Evolutionary conservation across 1,140 invertebrate species (phyloP).

Genomic region (Theocolax elegans): DNA sequence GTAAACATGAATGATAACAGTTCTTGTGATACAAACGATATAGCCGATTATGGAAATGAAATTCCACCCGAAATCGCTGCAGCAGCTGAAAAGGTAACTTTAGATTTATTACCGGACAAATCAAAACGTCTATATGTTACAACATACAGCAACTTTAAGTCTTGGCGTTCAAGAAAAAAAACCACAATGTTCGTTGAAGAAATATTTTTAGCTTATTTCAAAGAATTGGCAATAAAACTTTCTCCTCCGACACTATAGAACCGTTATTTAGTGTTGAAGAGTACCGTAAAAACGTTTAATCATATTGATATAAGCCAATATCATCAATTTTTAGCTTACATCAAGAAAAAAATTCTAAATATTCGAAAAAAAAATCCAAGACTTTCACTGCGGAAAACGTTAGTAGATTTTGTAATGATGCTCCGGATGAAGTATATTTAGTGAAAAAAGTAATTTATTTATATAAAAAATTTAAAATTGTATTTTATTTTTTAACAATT

Average conservation of each 20-base stretch:
- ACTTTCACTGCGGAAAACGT: background rate
- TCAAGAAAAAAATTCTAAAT: constrained; percentile 1
- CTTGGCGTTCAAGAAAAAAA: constrained; percentile 10
- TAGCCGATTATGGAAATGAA: constrained; percentile 7
- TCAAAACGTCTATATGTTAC: constrained; percentile 1
- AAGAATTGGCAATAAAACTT: background rate
- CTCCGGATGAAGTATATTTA: background rate
- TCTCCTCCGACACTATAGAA: background rate
- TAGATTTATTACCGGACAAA: constrained; percentile 5
- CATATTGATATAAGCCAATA: background rate
- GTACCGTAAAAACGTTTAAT: constrained; percentile 6
- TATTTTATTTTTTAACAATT: background rate
- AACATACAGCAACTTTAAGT: background rate
- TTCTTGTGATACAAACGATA: background rate
- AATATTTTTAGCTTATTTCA: constrained; percentile 13
- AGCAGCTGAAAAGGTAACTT: background rate
- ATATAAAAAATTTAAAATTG: background rate
- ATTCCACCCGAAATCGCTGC: background rate
- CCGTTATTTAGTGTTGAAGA: background rate
- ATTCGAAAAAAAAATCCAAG: background rate
- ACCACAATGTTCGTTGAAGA: background rate
- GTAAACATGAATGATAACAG: background rate
- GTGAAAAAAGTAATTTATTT: constrained; percentile 1
- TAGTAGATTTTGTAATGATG: constrained; percentile 11
- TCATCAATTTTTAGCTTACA: background rate